Percentiles rank a stretch among this genome's conserved stretches.
Evolutionary conservation across 2,113 vertebrate genomes (phyloP).

Genomic region (Sorex fumeus): DNA sequence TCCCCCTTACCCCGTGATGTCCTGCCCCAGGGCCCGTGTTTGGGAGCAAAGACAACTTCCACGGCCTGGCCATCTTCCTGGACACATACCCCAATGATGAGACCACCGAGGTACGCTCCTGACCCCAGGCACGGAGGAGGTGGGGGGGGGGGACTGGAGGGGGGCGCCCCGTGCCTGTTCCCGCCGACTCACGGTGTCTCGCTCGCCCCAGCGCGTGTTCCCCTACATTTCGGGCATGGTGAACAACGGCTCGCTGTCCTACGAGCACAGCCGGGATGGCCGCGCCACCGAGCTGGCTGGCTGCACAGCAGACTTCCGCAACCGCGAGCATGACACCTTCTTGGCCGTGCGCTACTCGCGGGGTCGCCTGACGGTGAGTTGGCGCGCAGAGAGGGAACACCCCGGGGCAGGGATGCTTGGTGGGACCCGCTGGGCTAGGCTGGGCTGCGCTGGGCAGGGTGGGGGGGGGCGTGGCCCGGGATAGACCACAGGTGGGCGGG

Average conservation of each 20-base stretch:
- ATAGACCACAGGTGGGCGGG: too few relatives aligned
- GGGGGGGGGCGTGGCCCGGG: fast-evolving
- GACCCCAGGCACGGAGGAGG: background rate
- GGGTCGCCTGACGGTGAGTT: conserved; percentile 95
- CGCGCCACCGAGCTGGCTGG: conserved; percentile 95
- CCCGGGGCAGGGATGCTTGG: background rate
- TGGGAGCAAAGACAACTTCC: conserved; percentile 97
- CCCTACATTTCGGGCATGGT: conserved; percentile 98
- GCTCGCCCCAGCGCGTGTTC: conserved; percentile 92
- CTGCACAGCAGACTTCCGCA: conserved; percentile 95
- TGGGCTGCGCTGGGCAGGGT: background rate
- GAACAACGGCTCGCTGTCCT: conserved; percentile 96
- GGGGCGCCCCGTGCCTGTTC: too few relatives aligned
- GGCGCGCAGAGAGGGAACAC: fast-evolving
- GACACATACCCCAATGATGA: conserved; percentile 99
- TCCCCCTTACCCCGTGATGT: conserved; percentile 58
- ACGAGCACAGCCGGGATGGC: conserved; percentile 97
- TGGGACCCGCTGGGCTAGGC: too few relatives aligned
- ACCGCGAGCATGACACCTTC: conserved; percentile 97
- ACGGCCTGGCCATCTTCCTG: conserved; percentile 97
- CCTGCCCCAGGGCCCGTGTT: conserved; percentile 94
- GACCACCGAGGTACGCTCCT: conserved; percentile 91
- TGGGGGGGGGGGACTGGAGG: background rate
- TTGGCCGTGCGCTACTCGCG: conserved; percentile 97
- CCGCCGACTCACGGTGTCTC: background rate